Conservation (phyloP, 2,113 vertebrate genomes). For the Pterocles orientalis region DNA sequence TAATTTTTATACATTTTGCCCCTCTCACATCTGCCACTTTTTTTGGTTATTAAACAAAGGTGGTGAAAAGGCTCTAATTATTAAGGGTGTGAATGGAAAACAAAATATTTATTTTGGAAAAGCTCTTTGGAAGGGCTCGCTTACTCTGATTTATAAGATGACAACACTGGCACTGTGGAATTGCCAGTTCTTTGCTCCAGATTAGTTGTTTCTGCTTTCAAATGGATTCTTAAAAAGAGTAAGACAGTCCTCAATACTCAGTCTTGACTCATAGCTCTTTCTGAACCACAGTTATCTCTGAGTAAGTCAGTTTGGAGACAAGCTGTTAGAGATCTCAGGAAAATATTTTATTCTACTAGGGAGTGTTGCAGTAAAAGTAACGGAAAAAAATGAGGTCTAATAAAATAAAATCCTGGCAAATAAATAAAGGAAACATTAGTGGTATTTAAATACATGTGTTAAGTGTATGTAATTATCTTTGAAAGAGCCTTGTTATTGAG, state of each 20-base stretch:
- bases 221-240: background rate
- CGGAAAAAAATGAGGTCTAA: background rate
- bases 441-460: constrained; percentile 7
- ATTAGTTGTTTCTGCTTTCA: background rate
- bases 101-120: background rate
- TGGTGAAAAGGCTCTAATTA: background rate
- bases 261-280: background rate
- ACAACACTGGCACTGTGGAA: background rate
- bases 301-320: background rate
- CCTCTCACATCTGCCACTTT: background rate
- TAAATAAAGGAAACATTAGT: constrained; percentile 4
- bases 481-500: background rate
- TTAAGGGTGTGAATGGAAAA: background rate
- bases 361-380: background rate
- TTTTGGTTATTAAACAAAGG: background rate
- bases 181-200: background rate
- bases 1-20: background rate
- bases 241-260: background rate
- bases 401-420: background rate
- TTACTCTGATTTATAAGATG: background rate
- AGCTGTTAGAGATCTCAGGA: background rate
- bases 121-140: background rate
- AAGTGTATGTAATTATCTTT: background rate
- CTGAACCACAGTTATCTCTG: background rate
- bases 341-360: background rate